Evolutionary conservation across 2,797 vertebrate species (phyloP).

Genomic region (Acanthurus leucopareius): DNA sequence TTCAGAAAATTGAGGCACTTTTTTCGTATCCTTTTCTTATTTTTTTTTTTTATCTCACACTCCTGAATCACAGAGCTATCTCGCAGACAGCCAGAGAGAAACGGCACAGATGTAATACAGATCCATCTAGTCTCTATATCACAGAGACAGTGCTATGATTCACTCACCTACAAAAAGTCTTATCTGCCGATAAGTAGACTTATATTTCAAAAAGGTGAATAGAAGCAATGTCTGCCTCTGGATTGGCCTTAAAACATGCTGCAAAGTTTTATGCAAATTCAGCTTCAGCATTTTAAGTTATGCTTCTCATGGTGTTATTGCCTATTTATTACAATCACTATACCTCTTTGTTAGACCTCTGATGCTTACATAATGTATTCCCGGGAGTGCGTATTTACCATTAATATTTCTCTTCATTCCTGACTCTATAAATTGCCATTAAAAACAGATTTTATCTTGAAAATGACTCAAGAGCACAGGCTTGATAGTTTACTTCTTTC

Average conservation of each 20-base stretch:
- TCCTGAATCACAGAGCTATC: constrained; percentile 52
- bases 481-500: constrained; percentile 35
- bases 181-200: constrained; percentile 22
- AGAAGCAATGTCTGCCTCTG: constrained; percentile 17
- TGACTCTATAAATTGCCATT: constrained; percentile 38
- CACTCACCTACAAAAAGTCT: constrained; percentile 46
- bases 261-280: constrained; percentile 52
- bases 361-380: constrained; percentile 31
- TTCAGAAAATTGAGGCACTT: constrained; percentile 59
- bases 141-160: constrained; percentile 35
- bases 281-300: constrained; percentile 24
- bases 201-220: constrained; percentile 37
- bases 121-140: constrained; percentile 42
- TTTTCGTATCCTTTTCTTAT: constrained; percentile 8
- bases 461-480: constrained; percentile 40
- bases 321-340: constrained; percentile 46
- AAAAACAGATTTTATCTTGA: constrained; percentile 49
- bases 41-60: constrained; percentile 13
- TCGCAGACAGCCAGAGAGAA: constrained; percentile 36
- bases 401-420: constrained; percentile 39
- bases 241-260: constrained; percentile 38
- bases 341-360: constrained; percentile 46
- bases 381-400: constrained; percentile 28
- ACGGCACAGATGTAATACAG: constrained; percentile 51
- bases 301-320: constrained; percentile 53